Evolutionary conservation across 2,888 invertebrate species (phyloP), one percentile per base, ranked within the genome.

Genomic region (Cosmorhoe ocellata): DNA sequence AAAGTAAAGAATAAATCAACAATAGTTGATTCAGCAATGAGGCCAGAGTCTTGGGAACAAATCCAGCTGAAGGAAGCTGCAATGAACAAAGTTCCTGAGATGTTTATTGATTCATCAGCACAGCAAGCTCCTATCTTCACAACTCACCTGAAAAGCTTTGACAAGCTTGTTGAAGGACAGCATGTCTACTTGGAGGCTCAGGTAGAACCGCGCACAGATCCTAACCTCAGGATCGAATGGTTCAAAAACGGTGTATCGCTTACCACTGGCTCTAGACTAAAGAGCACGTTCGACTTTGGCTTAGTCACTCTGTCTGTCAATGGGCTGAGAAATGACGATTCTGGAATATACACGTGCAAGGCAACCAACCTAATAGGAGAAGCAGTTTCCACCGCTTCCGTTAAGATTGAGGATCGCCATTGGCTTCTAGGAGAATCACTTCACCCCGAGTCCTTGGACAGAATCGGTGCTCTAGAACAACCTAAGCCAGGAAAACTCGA

Each of bases 221-320:
- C 97, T 0, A 95, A 97, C 72, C 90, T 97, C 30, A 92, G 94
- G 52, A 94, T 97, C 47, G 97, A 97, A 80, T 98, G 97, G 97
- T 97, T 95, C 82, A 97, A 97, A 76, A 98, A 97, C 75, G 96
- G 97, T n/a, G 85, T 95, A 36, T 92, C 96, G 0, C 90, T 97
- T 11, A 95, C 96, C 51, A 96, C 96, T 52, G 97, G 97, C 62
- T 95, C 98, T 27, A 93, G 99, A 64, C 92, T 98, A 57, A 95
- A 97, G 74, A 98, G 98, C 65, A 96, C 97, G 18, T 97, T 99
- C 74, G 99, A 99, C 79, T 99, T 99, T 83, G 99, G 99, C 38
- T 92, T 98, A 54, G 99, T 99, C 0, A 97, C 98, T 0, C 84
- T 98, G 22, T 97, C 98, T 10, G 95, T 98, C 54, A 96, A 97